phyloP scores from a whole-genome alignment of 2,888 invertebrate genomes.

The Azorinus chamasolen region DNA sequence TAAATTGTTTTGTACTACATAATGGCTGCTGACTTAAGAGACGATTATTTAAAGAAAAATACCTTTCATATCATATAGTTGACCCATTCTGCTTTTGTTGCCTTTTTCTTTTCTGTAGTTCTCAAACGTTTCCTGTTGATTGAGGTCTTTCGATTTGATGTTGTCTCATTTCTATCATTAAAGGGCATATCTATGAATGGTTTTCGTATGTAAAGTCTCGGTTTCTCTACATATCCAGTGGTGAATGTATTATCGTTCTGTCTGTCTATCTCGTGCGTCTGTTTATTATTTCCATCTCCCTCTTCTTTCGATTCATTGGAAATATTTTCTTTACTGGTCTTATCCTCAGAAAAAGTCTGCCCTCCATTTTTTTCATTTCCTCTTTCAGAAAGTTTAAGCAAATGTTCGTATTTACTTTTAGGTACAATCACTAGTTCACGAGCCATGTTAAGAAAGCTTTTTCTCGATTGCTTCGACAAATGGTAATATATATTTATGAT shows the following conservation, averaged over 20 bases:
- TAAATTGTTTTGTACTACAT: too few relatives aligned
- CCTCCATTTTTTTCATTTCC: too few relatives aligned
- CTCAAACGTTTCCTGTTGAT: too few relatives aligned
- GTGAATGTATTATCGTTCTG: background rate
- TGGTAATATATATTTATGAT: constrained; percentile 31
- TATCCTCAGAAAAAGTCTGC: too few relatives aligned
- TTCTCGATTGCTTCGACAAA: constrained; percentile 18
- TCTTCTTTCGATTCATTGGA: too few relatives aligned
- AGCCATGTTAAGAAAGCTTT: constrained; percentile 31
- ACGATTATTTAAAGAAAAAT: too few relatives aligned
- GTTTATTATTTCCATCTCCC: background rate
- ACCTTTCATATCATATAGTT: too few relatives aligned
- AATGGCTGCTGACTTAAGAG: too few relatives aligned
- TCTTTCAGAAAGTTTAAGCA: constrained; percentile 26
- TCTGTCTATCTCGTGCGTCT: background rate
- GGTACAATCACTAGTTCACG: constrained; percentile 43
- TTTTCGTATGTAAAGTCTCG: constrained; percentile 30
- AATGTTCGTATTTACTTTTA: constrained; percentile 41
- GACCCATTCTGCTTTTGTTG: too few relatives aligned
- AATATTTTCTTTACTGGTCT: too few relatives aligned
- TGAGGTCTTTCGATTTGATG: too few relatives aligned
- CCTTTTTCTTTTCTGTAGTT: too few relatives aligned
- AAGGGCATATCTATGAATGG: constrained; percentile 27
- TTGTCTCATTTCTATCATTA: background rate
- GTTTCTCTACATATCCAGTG: constrained; percentile 20